These are phyloP conservation scores for Aphaenogaster ashmeadi DNA, from an alignment of 1,140 invertebrate species.

Conservation along the genomic window DNA sequence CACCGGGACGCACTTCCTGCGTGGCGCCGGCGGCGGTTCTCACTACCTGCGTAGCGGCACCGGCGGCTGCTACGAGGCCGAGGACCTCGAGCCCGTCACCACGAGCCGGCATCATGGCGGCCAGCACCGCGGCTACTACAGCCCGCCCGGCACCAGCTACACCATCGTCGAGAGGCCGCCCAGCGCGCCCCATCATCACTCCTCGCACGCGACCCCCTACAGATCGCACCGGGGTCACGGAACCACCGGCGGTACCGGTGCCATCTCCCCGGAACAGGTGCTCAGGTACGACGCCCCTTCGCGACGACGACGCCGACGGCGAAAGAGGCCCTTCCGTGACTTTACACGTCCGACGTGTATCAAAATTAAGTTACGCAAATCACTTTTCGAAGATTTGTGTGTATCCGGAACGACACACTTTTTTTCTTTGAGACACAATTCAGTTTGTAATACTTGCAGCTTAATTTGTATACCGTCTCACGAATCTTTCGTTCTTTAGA, in stretches of 20 bases:
- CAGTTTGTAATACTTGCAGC: background rate
- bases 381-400: background rate
- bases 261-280: conserved; percentile 93
- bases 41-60: conserved; percentile 81
- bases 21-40: conserved; percentile 83
- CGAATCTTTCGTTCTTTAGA: background rate
- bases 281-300: conserved; percentile 84
- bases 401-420: background rate
- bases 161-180: conserved; percentile 94
- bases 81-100: conserved; percentile 84
- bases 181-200: conserved; percentile 91
- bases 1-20: conserved; percentile 81
- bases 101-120: conserved; percentile 71
- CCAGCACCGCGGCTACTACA: conserved; percentile 86
- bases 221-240: conserved; percentile 86
- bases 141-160: conserved; percentile 92
- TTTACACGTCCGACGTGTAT: background rate
- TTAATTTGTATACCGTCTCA: background rate
- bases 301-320: background rate
- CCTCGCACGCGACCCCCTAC: conserved; percentile 88
- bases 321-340: background rate
- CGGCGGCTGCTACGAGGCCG: conserved; percentile 86
- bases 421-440: background rate
- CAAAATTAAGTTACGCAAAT: conserved; percentile 13
- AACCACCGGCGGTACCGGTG: conserved; percentile 86